A percentile compares a stretch with the other conserved stretches of the same genome.
These are phyloP conservation scores for Amazona vittata DNA, from an alignment of 2,113 vertebrate genomes.

Conservation along the genomic window DNA sequence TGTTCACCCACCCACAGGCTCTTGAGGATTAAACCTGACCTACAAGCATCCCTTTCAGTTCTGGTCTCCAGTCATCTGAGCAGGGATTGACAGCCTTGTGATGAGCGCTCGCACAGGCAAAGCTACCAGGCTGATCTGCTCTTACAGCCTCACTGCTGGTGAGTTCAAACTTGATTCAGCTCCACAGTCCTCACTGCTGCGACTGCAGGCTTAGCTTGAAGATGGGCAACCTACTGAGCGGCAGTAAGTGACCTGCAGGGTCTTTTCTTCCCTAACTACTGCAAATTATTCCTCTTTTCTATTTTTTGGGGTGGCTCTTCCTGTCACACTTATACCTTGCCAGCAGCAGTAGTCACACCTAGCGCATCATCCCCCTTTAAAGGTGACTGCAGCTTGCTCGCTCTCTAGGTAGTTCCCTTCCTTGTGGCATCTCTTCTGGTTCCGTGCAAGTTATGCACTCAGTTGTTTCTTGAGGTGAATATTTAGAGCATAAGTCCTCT, in stretches of 20 bases:
- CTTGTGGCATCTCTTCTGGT: neutral
- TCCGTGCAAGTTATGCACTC: neutral
- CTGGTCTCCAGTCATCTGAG: neutral
- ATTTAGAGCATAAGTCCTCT: neutral
- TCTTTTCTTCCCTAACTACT: neutral
- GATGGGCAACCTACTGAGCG: neutral
- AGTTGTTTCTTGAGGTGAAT: neutral
- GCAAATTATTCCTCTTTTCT: neutral
- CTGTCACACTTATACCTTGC: neutral
- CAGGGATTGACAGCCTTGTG: neutral
- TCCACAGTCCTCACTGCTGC: neutral
- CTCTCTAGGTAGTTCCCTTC: neutral
- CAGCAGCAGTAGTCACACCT: neutral
- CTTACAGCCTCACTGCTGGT: fast-evolving
- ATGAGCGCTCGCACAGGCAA: neutral
- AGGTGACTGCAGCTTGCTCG: fast-evolving
- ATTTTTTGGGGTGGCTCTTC: neutral
- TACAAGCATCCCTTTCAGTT: neutral
- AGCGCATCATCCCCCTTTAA: neutral
- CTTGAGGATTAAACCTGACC: constrained; percentile 28
- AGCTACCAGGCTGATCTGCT: neutral
- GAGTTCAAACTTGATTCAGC: neutral
- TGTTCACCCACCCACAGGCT: neutral
- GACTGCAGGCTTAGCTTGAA: neutral
- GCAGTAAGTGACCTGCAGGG: neutral